These are phyloP conservation scores for Tupiocoris notatus DNA, from an alignment of 2,888 invertebrate species.

Conservation along the genomic window DNA sequence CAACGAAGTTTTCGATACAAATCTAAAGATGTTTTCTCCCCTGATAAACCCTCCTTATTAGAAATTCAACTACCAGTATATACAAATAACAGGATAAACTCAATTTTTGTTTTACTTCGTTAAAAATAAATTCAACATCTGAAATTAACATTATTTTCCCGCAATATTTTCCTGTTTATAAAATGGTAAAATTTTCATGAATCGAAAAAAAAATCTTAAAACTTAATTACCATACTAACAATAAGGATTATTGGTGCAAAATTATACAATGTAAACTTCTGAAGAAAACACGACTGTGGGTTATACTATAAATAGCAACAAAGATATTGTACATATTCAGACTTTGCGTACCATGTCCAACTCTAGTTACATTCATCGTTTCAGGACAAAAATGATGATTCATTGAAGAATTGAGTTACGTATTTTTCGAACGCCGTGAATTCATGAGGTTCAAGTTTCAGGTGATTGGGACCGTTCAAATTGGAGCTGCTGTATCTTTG, in stretches of 20 bases:
- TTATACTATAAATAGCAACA: no score
- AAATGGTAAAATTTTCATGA: conserved; percentile 11
- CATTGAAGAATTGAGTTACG: no score
- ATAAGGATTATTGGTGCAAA: conserved; percentile 5
- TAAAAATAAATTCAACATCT: conserved; percentile 33
- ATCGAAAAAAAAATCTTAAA: conserved; percentile 8
- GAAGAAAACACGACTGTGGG: background rate
- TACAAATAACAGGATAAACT: conserved; percentile 10
- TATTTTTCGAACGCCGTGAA: no score
- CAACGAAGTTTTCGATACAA: background rate
- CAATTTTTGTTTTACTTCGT: conserved; percentile 1
- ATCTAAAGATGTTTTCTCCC: background rate
- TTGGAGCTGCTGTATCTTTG: no score
- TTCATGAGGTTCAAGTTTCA: no score
- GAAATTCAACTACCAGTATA: background rate
- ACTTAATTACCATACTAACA: conserved; percentile 25
- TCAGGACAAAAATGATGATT: no score
- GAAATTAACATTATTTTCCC: conserved; percentile 18
- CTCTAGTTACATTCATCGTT: no score
- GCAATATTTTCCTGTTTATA: background rate
- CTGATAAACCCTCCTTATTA: background rate
- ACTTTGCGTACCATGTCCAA: no score
- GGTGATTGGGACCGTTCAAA: no score
- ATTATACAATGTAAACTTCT: background rate
- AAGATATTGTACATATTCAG: no score